Conservation (phyloP, 2,888 invertebrate genomes). For the Ctenicera cuprea region DNA sequence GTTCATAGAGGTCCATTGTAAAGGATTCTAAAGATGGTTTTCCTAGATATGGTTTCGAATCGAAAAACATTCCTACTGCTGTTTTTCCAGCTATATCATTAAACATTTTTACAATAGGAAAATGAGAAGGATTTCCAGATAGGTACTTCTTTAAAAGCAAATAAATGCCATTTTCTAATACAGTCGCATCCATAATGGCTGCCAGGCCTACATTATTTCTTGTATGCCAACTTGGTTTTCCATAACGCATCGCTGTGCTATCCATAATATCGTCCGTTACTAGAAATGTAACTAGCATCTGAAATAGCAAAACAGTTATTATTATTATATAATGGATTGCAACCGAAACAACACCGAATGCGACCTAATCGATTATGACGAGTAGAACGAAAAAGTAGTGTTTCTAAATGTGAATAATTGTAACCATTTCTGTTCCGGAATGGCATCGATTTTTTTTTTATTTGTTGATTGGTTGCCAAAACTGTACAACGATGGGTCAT, state of each 20-base stretch:
- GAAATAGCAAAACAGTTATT: too few relatives aligned
- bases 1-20: conserved; percentile 90
- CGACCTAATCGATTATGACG: too few relatives aligned
- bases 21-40: conserved; percentile 81
- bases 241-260: conserved; percentile 86
- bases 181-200: conserved; percentile 90
- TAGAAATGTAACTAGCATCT: conserved; percentile 77
- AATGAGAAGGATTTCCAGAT: conserved; percentile 83
- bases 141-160: conserved; percentile 88
- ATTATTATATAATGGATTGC: too few relatives aligned
- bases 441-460: too few relatives aligned
- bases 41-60: conserved; percentile 78
- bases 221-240: conserved; percentile 93
- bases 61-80: conserved; percentile 88
- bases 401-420: too few relatives aligned
- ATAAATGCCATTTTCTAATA: conserved; percentile 89
- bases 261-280: conserved; percentile 96
- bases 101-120: conserved; percentile 86
- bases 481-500: too few relatives aligned
- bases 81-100: conserved; percentile 87
- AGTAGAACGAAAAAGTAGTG: too few relatives aligned
- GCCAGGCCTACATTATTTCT: conserved; percentile 81
- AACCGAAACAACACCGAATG: too few relatives aligned
- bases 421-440: too few relatives aligned
- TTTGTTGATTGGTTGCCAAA: too few relatives aligned